These are phyloP conservation scores for Caiman crocodilus DNA, from an alignment of 2,797 vertebrate species.

Conservation along the genomic window DNA sequence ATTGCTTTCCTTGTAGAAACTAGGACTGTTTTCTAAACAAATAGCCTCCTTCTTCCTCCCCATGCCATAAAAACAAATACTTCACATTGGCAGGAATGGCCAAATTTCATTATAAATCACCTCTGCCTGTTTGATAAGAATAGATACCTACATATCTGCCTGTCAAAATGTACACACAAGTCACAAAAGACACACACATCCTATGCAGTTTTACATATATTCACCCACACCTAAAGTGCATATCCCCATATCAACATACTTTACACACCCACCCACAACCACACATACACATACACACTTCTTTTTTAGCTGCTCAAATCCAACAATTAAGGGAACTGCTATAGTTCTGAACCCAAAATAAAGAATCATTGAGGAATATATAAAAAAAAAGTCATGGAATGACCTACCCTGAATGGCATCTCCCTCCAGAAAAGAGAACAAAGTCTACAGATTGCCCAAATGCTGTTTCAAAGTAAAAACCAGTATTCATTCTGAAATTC, in stretches of 20 bases:
- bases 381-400: slow-evolving; percentile 29
- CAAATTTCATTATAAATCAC: slow-evolving; percentile 66
- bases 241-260: not conserved
- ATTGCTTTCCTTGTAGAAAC: slow-evolving; percentile 42
- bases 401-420: slow-evolving; percentile 57
- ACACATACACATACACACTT: not conserved
- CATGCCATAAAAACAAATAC: slow-evolving; percentile 35
- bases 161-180: slow-evolving; percentile 22
- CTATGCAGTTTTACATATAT: not conserved
- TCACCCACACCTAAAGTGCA: not conserved
- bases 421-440: slow-evolving; percentile 31
- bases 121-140: slow-evolving; percentile 70
- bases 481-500: not conserved
- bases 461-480: fast-evolving
- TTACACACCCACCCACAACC: slow-evolving; percentile 9
- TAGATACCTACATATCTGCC: slow-evolving; percentile 46
- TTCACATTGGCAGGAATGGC: slow-evolving; percentile 68
- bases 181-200: slow-evolving; percentile 21
- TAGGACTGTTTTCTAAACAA: not conserved
- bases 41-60: not conserved
- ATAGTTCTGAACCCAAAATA: slow-evolving; percentile 2
- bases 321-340: not conserved
- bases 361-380: not conserved
- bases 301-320: not conserved
- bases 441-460: not conserved